Evolutionary conservation across 2,113 vertebrate species (phyloP), one percentile per base, ranked within the genome.

Genomic region (Plecturocebus donacophilus): DNA sequence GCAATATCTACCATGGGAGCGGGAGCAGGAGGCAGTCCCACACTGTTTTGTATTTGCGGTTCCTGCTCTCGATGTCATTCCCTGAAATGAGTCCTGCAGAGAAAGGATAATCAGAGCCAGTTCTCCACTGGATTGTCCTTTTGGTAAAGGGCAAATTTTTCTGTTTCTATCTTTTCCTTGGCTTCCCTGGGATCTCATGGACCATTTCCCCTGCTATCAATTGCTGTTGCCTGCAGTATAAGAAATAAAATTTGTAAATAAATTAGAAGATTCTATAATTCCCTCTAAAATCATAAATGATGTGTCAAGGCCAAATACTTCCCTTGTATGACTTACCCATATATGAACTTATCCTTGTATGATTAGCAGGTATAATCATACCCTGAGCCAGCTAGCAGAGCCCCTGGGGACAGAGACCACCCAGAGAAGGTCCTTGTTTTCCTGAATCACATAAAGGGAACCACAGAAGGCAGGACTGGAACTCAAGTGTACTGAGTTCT

Each of bases 101-200:
- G 95, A 88, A 84, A 95, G 70, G 93, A 75, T 87, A 71, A 90
- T 97, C 96, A 97, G 64, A 96, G 79, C 56, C 94, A 94, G 20
- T 81, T 84, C 91, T 90, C 97, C 95, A 70, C 66, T 96, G 92
- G 87, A 73, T 96, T 87, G 92, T 87, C 87, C 68, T 95, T 85
- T 92, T 61, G 75, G 87, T 93, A 97, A 97, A 97, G 80, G 92
- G 70, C 84, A 96, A 71, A 92, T 88, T 93, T 97, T 94, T 91
- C 94, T 42, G 88, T 95, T 91, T 95, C 91, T 95, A 1, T 92
- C 87, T 95, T 95, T 93, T 80, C 32, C 58, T 96, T 96, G 87
- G 58, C 81, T 97, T 97, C 92, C 49, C 45, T 68, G 64, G 23
- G 90, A 90, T 92, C 95, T 95, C 95, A 87, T 45, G 27, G 91